These are phyloP conservation scores for Etheostoma spectabile DNA, from an alignment of 2,113 vertebrate genomes.

Conservation along the genomic window DNA sequence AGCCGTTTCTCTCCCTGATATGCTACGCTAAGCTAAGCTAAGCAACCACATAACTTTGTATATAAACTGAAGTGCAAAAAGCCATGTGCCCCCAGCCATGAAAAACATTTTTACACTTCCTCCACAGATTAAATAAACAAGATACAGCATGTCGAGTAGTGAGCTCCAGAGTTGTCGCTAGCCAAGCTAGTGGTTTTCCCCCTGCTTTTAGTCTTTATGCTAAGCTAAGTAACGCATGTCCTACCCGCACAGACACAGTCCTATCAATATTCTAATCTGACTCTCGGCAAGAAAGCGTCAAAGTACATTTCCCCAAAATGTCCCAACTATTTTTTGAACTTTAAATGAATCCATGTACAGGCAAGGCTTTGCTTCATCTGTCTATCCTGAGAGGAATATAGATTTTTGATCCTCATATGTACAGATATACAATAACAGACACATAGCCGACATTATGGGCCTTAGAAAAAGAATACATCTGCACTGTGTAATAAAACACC, in stretches of 20 bases:
- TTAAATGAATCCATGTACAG: background rate
- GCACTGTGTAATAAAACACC: slow-evolving; percentile 14
- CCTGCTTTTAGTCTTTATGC: background rate
- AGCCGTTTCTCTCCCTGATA: background rate
- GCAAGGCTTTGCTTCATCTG: background rate
- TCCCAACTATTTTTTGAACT: background rate
- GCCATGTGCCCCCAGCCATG: too few species aligned
- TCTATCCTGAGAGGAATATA: background rate
- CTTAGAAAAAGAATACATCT: background rate
- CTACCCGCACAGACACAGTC: background rate
- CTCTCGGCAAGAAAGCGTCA: background rate
- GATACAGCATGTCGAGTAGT: too few species aligned
- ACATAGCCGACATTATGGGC: background rate
- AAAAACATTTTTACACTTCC: too few species aligned
- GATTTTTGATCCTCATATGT: background rate
- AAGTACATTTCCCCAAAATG: background rate
- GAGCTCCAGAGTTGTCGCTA: background rate
- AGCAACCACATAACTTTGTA: background rate
- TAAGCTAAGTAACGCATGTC: background rate
- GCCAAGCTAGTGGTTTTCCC: too few species aligned
- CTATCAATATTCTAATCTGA: background rate
- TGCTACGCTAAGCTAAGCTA: background rate
- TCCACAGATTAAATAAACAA: too few species aligned
- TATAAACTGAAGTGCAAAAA: background rate
- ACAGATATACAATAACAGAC: background rate